A percentile compares a stretch with the other conserved stretches of the same genome.
Conservation (phyloP, 2,888 invertebrate species). For the Chaetogeoica ovagalla region DNA sequence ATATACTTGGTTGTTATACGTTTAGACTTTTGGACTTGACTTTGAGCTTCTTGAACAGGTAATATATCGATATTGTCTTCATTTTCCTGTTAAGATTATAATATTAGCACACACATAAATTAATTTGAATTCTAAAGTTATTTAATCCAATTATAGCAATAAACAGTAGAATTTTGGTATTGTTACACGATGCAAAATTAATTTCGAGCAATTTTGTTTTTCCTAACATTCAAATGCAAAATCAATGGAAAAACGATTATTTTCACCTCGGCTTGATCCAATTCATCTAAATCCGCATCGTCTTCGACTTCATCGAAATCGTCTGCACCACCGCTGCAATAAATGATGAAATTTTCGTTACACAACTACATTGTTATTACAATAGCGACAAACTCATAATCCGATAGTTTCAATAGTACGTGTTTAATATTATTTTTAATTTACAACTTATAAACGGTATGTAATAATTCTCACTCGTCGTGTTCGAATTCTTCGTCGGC, state of each 20-base stretch:
- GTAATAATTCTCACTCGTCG: slow-evolving; percentile 69
- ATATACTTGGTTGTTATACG: slow-evolving; percentile 96
- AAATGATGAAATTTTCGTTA: slow-evolving; percentile 3
- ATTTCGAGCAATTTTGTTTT: too few relatives aligned
- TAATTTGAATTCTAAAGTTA: background rate
- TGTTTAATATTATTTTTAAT: background rate
- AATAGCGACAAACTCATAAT: background rate
- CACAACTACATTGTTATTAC: background rate
- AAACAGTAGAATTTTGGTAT: background rate
- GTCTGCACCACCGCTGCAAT: slow-evolving; percentile 67
- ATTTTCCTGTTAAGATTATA: slow-evolving; percentile 65
- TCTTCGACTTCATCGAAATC: slow-evolving; percentile 90
- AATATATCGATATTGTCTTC: slow-evolving; percentile 84
- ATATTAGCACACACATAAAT: background rate
- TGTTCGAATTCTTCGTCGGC: slow-evolving; percentile 86
- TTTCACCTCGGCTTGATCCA: slow-evolving; percentile 75
- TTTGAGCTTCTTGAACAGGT: slow-evolving; percentile 76
- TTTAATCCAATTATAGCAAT: background rate
- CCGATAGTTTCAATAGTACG: background rate
- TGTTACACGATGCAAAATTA: background rate
- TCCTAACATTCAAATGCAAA: too few relatives aligned
- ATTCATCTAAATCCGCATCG: slow-evolving; percentile 83
- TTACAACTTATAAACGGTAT: background rate
- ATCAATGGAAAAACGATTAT: background rate
- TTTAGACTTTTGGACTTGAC: slow-evolving; percentile 82